Percentiles rank a stretch among this genome's conserved stretches.
These are phyloP conservation scores for Vulpes lagopus DNA, from an alignment of 2,113 vertebrate genomes.

Conservation along the genomic window DNA sequence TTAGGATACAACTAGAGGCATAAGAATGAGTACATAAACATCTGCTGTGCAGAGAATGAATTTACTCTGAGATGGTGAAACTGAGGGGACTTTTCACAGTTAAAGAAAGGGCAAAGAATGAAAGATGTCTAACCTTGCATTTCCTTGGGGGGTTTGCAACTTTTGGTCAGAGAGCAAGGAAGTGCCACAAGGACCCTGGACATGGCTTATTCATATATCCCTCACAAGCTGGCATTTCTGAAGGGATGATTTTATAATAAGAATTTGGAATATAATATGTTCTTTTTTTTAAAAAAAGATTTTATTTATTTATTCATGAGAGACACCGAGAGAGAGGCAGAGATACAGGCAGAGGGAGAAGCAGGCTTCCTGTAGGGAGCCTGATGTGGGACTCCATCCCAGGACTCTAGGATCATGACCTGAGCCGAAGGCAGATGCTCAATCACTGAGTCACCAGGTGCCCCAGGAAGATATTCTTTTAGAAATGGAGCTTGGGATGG, in stretches of 20 bases:
- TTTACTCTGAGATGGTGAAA: background rate
- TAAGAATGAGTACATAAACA: background rate
- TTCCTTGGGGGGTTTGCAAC: background rate
- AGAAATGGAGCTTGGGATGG: background rate
- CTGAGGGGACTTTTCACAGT: background rate
- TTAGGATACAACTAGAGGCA: background rate
- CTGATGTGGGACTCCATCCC: too few relatives aligned
- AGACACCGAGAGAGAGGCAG: too few relatives aligned
- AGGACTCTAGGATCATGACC: too few relatives aligned
- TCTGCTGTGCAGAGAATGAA: background rate
- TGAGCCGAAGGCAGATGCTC: too few relatives aligned
- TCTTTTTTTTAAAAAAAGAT: background rate
- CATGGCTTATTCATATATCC: background rate
- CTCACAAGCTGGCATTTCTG: background rate
- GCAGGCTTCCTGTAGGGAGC: too few relatives aligned
- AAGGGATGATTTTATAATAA: conserved; percentile 21
- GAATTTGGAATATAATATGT: background rate
- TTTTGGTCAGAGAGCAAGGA: background rate
- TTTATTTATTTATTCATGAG: too few relatives aligned
- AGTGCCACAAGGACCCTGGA: background rate
- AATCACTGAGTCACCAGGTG: too few relatives aligned
- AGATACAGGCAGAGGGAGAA: too few relatives aligned
- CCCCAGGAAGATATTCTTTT: background rate
- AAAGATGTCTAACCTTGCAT: background rate
- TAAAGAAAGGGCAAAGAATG: background rate